These are phyloP conservation scores for Torymus auratus DNA, from an alignment of 2,888 invertebrate genomes.

Conservation along the genomic window DNA sequence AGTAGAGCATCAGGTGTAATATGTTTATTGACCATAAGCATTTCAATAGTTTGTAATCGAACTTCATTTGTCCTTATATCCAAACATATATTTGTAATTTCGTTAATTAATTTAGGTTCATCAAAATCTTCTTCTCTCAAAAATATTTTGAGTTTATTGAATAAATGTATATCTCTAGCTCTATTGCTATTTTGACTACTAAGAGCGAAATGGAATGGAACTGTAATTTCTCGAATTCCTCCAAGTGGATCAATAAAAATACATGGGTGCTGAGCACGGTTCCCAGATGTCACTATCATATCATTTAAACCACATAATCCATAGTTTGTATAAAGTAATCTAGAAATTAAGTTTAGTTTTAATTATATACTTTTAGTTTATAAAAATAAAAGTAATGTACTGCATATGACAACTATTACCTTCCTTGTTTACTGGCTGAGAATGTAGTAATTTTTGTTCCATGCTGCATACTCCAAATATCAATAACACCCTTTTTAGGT, in stretches of 20 bases:
- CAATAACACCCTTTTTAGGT: slow-evolving; percentile 93
- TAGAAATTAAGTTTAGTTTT: slow-evolving; percentile 63
- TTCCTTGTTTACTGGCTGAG: slow-evolving; percentile 89
- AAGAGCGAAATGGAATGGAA: slow-evolving; percentile 94
- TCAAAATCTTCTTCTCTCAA: slow-evolving; percentile 80
- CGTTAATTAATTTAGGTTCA: slow-evolving; percentile 78
- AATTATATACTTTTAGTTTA: slow-evolving; percentile 8
- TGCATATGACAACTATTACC: slow-evolving; percentile 68
- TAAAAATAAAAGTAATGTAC: background rate
- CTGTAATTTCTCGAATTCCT: slow-evolving; percentile 86
- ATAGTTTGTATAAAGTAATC: slow-evolving; percentile 88
- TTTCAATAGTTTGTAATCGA: slow-evolving; percentile 84
- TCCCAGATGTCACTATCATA: slow-evolving; percentile 71
- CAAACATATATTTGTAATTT: slow-evolving; percentile 79
- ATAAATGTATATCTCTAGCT: slow-evolving; percentile 90
- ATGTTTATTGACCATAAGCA: slow-evolving; percentile 83
- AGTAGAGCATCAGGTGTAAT: slow-evolving; percentile 81
- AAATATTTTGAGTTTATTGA: slow-evolving; percentile 85
- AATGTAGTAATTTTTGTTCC: slow-evolving; percentile 95
- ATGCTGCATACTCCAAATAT: slow-evolving; percentile 94
- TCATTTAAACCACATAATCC: slow-evolving; percentile 87
- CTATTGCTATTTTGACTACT: slow-evolving; percentile 92
- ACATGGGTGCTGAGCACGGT: slow-evolving; percentile 83
- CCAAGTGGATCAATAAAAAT: slow-evolving; percentile 91
- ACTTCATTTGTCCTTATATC: slow-evolving; percentile 86